Evolutionary conservation across 2,888 invertebrate genomes (phyloP).

Genomic region (Acholoe squamosa): DNA sequence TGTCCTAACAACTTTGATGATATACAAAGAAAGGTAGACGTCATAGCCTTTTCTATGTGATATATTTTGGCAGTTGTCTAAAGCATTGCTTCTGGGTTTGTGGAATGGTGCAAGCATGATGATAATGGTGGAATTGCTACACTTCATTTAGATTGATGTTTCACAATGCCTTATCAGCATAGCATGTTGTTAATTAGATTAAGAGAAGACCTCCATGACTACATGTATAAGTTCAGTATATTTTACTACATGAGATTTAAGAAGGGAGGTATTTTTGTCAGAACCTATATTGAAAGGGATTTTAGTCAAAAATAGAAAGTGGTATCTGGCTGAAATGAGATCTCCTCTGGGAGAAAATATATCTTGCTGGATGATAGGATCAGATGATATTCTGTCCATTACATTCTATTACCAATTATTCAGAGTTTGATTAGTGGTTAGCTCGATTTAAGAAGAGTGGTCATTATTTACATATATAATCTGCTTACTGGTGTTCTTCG

Average conservation of each 20-base stretch:
- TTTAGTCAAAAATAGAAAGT: neutral
- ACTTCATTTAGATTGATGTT: neutral
- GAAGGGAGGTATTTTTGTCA: constrained; percentile 16
- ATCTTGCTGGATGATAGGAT: neutral
- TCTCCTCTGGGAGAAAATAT: neutral
- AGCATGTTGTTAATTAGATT: neutral
- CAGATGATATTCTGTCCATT: constrained; percentile 7
- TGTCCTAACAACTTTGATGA: too few species aligned
- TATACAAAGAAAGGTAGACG: too few species aligned
- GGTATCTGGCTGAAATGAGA: constrained; percentile 12
- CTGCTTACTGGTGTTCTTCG: neutral
- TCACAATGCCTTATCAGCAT: neutral
- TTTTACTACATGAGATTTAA: constrained; percentile 7
- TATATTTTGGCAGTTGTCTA: neutral
- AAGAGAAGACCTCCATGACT: neutral
- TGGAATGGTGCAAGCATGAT: neutral
- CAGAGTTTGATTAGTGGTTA: neutral
- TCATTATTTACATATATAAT: neutral
- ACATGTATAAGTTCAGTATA: neutral
- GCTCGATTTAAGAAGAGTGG: neutral
- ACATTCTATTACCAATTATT: neutral
- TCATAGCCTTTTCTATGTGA: too few species aligned
- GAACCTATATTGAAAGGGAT: neutral
- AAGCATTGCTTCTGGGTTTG: neutral
- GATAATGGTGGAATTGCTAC: neutral